Base-by-base conservation (phyloP, 2,888 invertebrate genomes). In the Ophion ventricosus region DNA sequence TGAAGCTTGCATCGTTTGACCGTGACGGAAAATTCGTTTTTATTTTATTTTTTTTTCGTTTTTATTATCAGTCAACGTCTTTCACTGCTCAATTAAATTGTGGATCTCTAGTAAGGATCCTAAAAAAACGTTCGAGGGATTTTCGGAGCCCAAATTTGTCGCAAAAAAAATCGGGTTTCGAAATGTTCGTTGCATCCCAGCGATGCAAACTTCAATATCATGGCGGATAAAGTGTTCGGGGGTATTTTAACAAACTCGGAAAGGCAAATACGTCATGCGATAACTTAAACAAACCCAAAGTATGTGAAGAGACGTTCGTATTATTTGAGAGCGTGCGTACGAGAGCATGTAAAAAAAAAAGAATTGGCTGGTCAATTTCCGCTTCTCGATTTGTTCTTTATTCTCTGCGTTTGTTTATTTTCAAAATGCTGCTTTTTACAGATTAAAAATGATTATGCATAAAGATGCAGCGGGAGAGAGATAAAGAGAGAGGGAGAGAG, bases 401-500 rank as follows among this genome's bases (percentile, higher is more conserved):
- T 49, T 26, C 11, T n/a, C 56, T 57, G 57, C 10, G 14, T 17
- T 40, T 35, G 26, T 20, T 57, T 35, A 72, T 64, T 59, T 72
- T 56, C 23, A n/a, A 40, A 64, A 73, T n/a, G 17, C 43, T 2
- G 49, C 4, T 49, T 49, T 49, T 11, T 4, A 49, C 17, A 3
- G 4, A 17, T 17, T 14, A 17, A 14, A 49, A 17, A 3, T 49
- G 49, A 17, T 49, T 14, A 49, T 49, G 49, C 49, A 49, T 17
- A 14, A 17, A 14, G 14, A 17, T 49, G 49, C 17, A 49, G 49
- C 17, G 14, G 14, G 4, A 49, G 59, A 17, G 8, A 59, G 57
- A 56, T 23, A 75, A 49, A 66, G 72, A 75, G 35, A 73, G 77
- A 82, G 77, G 70, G 81, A 86, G 83, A 85, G 81, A 78, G 25